Conservation (phyloP, 2,113 vertebrate genomes). For the Grammomys surdaster region DNA sequence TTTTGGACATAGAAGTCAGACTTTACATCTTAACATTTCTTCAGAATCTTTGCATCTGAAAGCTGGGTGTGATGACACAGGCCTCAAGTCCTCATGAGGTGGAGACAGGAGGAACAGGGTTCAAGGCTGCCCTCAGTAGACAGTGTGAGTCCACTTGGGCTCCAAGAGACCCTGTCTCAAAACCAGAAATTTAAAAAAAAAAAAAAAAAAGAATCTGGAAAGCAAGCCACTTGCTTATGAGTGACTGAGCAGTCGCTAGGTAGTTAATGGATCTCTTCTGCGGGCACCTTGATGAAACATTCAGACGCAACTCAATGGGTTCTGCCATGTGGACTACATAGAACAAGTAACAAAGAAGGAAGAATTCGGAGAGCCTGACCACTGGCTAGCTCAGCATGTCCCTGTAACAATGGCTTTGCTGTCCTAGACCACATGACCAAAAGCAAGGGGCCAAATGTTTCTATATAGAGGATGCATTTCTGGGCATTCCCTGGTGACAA, state of each 20-base stretch:
- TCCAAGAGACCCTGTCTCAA: neutral
- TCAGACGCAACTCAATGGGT: slow-evolving; percentile 25
- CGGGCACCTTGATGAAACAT: slow-evolving; percentile 17
- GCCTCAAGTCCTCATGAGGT: neutral
- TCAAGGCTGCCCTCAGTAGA: neutral
- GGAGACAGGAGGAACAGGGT: neutral
- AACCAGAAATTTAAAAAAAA: neutral
- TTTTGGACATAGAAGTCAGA: slow-evolving; percentile 22
- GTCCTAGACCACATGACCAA: slow-evolving; percentile 33
- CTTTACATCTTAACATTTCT: slow-evolving; percentile 34
- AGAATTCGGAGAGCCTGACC: slow-evolving; percentile 35
- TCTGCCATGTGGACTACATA: slow-evolving; percentile 1
- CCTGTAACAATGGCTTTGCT: slow-evolving; percentile 53
- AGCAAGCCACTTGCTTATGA: neutral
- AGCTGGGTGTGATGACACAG: neutral
- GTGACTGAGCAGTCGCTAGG: neutral
- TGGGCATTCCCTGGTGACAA: slow-evolving; percentile 23
- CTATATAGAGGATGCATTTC: slow-evolving; percentile 36
- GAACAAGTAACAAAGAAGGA: slow-evolving; percentile 66
- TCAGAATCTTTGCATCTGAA: slow-evolving; percentile 2
- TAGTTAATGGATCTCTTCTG: neutral
- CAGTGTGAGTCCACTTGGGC: neutral
- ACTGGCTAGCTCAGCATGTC: slow-evolving; percentile 27
- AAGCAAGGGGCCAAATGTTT: slow-evolving; percentile 6
- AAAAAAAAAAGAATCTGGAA: neutral